Evolutionary conservation across 2,113 vertebrate species (phyloP).

Genomic region (Reinhardtius hippoglossoides): DNA sequence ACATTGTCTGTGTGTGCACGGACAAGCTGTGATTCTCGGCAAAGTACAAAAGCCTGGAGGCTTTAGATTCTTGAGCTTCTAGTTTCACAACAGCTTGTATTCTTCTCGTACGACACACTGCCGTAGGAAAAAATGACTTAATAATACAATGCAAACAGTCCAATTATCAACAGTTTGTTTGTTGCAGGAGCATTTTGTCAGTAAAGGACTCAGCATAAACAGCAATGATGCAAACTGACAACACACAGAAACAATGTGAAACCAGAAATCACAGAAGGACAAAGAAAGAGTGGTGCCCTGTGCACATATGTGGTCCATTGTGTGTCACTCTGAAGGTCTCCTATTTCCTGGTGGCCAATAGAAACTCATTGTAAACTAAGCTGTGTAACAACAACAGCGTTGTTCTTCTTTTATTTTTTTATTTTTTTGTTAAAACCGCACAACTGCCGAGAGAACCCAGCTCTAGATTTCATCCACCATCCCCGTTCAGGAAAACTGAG

Average conservation of each 20-base stretch:
- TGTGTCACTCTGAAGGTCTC: neutral
- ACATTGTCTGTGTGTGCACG: neutral
- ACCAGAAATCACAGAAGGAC: neutral
- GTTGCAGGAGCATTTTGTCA: neutral
- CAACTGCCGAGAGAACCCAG: neutral
- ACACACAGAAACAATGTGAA: neutral
- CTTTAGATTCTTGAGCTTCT: neutral
- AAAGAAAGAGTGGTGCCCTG: neutral
- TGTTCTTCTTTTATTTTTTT: too few species aligned
- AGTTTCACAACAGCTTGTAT: neutral
- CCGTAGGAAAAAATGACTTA: neutral
- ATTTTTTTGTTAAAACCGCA: too few species aligned
- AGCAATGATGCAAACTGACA: too few species aligned
- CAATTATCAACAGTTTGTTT: neutral
- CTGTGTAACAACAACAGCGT: neutral
- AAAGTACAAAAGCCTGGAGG: neutral
- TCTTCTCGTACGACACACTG: neutral
- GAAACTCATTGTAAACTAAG: constrained; percentile 17
- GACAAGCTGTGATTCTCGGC: neutral
- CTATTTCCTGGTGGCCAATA: neutral
- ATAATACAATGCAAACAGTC: neutral
- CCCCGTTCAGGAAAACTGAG: neutral
- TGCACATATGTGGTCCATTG: constrained; percentile 2
- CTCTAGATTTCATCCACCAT: neutral
- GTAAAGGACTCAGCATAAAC: neutral